phyloP scores from a whole-genome alignment of 2,888 invertebrate species.

The Anthophora plumipes region DNA sequence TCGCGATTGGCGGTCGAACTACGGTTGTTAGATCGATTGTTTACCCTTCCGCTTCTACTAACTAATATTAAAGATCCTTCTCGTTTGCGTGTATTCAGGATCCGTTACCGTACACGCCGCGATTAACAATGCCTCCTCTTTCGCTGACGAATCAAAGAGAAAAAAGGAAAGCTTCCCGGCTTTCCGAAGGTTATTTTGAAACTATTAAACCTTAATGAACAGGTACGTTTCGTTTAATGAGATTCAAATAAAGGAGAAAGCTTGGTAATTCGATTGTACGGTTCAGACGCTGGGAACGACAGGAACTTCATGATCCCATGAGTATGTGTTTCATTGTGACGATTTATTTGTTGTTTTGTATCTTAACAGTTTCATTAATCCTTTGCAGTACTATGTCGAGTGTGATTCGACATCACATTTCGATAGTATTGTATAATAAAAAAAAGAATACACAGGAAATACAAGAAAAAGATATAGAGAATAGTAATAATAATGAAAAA shows the following conservation, averaged over 20 bases:
- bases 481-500: no score
- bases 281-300: background rate
- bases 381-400: no score
- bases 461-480: no score
- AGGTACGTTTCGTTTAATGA: conserved; percentile 18
- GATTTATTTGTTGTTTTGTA: background rate
- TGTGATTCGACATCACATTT: no score
- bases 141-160: conserved; percentile 45
- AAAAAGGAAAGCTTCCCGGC: conserved; percentile 15
- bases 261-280: conserved; percentile 16
- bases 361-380: no score
- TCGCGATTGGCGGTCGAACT: conserved; percentile 32
- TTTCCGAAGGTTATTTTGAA: conserved; percentile 35
- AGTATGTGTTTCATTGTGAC: background rate
- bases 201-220: conserved; percentile 50
- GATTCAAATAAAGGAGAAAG: conserved; percentile 12
- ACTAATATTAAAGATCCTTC: conserved; percentile 69
- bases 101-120: conserved; percentile 10
- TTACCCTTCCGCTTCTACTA: conserved; percentile 60
- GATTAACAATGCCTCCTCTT: conserved; percentile 45
- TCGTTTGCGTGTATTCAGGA: conserved; percentile 66
- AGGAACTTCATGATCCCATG: no score
- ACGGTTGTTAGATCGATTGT: conserved; percentile 67
- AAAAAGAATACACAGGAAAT: no score
- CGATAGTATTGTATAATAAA: no score